Percentiles rank a stretch among this genome's conserved stretches.
These are phyloP conservation scores for Merodon equestris DNA, from an alignment of 2,888 invertebrate species.

Conservation along the genomic window DNA sequence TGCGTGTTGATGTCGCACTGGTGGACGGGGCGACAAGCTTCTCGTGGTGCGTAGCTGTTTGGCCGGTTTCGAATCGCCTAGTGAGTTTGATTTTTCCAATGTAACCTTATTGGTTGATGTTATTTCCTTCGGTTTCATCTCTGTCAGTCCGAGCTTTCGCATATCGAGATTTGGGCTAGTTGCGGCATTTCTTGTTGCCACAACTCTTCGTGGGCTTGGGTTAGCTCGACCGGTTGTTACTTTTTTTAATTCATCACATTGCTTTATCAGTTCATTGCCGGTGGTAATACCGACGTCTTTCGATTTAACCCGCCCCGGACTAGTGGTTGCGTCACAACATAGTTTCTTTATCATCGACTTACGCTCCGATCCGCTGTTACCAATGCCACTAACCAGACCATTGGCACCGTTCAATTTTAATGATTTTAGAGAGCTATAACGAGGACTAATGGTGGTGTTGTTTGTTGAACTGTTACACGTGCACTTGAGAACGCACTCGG, in stretches of 20 bases:
- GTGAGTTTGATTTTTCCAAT: slow-evolving; percentile 73
- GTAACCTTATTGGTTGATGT: slow-evolving; percentile 80
- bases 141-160: slow-evolving; percentile 76
- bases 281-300: slow-evolving; percentile 44
- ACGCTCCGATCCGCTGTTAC: slow-evolving; percentile 37
- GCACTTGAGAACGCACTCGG: slow-evolving; percentile 68
- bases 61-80: slow-evolving; percentile 73
- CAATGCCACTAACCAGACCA: slow-evolving; percentile 29
- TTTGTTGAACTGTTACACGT: slow-evolving; percentile 64
- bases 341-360: slow-evolving; percentile 50
- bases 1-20: slow-evolving; percentile 73
- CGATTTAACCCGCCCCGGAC: slow-evolving; percentile 67
- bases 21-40: slow-evolving; percentile 73
- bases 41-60: slow-evolving; percentile 72
- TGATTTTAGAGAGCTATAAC: slow-evolving; percentile 59
- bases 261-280: slow-evolving; percentile 47
- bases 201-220: slow-evolving; percentile 70
- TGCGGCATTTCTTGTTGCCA: slow-evolving; percentile 78
- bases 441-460: slow-evolving; percentile 33
- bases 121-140: slow-evolving; percentile 77
- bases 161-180: slow-evolving; percentile 74
- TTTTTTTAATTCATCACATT: slow-evolving; percentile 59
- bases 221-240: slow-evolving; percentile 45
- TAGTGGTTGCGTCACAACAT: slow-evolving; percentile 71
- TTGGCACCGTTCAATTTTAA: slow-evolving; percentile 50